A percentile compares a stretch with the other conserved stretches of the same genome.
Evolutionary conservation across 2,888 invertebrate genomes (phyloP).

Genomic region (Adela reaumurella): DNA sequence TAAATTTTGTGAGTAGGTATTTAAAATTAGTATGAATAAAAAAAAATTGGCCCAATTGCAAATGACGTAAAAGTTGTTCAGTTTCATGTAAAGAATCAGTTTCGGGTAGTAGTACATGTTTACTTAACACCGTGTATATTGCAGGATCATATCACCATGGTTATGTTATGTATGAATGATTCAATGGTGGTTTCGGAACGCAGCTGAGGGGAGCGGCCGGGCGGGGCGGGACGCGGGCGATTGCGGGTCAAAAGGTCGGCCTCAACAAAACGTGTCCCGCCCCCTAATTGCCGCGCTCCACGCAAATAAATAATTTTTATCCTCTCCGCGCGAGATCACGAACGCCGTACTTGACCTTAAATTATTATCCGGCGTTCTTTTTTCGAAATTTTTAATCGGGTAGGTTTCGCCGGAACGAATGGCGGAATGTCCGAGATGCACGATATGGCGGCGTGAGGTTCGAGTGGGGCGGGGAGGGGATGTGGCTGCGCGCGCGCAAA

Average conservation of each 20-base stretch:
- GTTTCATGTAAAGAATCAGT: no score
- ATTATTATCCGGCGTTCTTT: slow-evolving; percentile 37
- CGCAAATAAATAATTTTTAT: slow-evolving; percentile 56
- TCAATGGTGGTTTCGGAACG: slow-evolving; percentile 28
- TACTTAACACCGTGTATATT: no score
- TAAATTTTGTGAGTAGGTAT: no score
- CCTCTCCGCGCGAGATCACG: slow-evolving; percentile 14
- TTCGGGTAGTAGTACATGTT: no score
- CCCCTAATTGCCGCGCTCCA: slow-evolving; percentile 53
- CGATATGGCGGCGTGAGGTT: neutral
- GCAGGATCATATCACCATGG: no score
- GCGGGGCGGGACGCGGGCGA: slow-evolving; percentile 25
- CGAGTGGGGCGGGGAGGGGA: no score
- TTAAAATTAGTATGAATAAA: no score
- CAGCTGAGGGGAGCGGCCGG: slow-evolving; percentile 17
- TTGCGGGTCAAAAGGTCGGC: slow-evolving; percentile 47
- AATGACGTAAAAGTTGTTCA: no score
- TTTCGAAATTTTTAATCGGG: slow-evolving; percentile 38
- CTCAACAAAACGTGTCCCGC: slow-evolving; percentile 42
- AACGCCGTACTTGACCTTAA: slow-evolving; percentile 41
- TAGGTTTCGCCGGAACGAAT: slow-evolving; percentile 23
- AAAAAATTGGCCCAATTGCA: no score
- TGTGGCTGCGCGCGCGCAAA: neutral
- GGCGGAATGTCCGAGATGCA: slow-evolving; percentile 11
- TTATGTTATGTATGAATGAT: no score